phyloP scores from a whole-genome alignment of 2,888 invertebrate genomes.

The Isotomurus palustris region DNA sequence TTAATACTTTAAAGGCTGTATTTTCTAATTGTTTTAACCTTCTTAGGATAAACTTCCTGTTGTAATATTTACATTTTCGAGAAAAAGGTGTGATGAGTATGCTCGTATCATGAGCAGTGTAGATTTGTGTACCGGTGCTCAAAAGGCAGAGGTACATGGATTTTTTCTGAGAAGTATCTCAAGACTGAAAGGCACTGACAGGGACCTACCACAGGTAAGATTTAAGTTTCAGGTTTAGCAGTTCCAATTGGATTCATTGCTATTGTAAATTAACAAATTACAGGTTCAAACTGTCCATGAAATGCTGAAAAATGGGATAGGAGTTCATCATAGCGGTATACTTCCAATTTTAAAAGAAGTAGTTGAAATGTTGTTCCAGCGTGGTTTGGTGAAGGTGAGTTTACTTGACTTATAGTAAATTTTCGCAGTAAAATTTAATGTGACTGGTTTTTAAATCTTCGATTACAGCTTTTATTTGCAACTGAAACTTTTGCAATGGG shows the following conservation, averaged over 20 bases:
- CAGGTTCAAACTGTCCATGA: constrained; percentile 64
- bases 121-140: constrained; percentile 76
- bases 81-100: constrained; percentile 71
- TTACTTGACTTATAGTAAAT: background rate
- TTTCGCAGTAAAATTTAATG: background rate
- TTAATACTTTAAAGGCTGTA: background rate
- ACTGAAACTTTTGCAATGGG: constrained; percentile 99
- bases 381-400: constrained; percentile 76
- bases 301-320: constrained; percentile 78
- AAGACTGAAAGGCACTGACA: constrained; percentile 78
- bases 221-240: background rate
- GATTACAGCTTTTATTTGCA: constrained; percentile 81
- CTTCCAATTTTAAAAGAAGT: constrained; percentile 98
- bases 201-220: constrained; percentile 76
- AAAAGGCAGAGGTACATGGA: constrained; percentile 75
- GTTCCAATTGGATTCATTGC: background rate
- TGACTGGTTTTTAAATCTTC: background rate
- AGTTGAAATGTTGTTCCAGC: constrained; percentile 94
- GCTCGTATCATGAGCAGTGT: constrained; percentile 57
- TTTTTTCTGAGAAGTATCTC: constrained; percentile 83
- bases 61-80: constrained; percentile 88
- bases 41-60: constrained; percentile 76
- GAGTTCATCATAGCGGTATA: constrained; percentile 97
- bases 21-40: constrained; percentile 4
- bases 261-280: constrained; percentile 19